Evolutionary conservation across 2,113 vertebrate species (phyloP), one percentile per base, ranked within the genome.

Genomic region (Cinclus cinclus): DNA sequence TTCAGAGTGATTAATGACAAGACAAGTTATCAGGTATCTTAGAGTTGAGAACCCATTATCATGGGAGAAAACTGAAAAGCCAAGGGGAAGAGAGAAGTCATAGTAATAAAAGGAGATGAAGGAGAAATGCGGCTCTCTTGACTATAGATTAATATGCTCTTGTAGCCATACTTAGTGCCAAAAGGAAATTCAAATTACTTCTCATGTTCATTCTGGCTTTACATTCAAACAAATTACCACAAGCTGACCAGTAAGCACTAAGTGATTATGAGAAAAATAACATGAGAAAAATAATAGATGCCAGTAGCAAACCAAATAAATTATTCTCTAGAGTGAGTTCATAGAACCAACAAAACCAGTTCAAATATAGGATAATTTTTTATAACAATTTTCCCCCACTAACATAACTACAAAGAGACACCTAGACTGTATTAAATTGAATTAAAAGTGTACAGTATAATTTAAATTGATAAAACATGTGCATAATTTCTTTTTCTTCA

Each of bases 1-100:
- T 98, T 99, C 98, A 97, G 94, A 94, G 97, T 99, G 99, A 99
- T 99, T 98, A 98, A 99, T 99, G 98, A 97, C 98, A 97, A 98
- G 97, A 98, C 97, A 98, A 98, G 90, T 78, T 95, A 97, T 76
- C 95, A 91, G 47, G 63, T 90, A 94, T 83, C 73, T 91, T 73
- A 95, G 87, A 98, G 94, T 33, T 97, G 96, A 97, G 96, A 97
- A 97, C 74, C 94, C 92, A 97, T 97, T 97, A 98, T 95, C 91
- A 96, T 95, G 62, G n/a, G 60, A 97, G 81, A 95, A 97, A 96
- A 58, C 78, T 94, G 91, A 95, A 96, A 97, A 97, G 92, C 96
- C 96, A 97, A 96, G 95, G 96, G 95, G 97, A 97, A 98, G 97
- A 96, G 97, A 95, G 96, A 97, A 97, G 94, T 96, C 91, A 94